A percentile compares a stretch with the other conserved stretches of the same genome.
Evolutionary conservation across 2,113 vertebrate species (phyloP).

Genomic region (Platysteira castanea): DNA sequence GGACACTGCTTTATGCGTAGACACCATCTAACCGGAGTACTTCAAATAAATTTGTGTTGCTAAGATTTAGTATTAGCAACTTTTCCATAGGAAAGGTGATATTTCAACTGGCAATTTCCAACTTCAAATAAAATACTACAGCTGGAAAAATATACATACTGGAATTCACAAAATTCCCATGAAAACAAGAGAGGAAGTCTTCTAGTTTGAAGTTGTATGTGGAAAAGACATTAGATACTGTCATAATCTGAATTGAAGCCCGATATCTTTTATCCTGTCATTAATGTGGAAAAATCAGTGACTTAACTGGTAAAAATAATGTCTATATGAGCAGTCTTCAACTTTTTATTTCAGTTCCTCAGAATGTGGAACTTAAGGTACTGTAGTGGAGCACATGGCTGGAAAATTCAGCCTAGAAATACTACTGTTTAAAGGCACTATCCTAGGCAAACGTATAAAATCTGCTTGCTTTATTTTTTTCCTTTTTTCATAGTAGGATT

Average conservation of each 20-base stretch:
- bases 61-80: constrained; percentile 51
- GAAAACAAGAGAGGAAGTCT: constrained; percentile 71
- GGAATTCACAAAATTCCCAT: constrained; percentile 74
- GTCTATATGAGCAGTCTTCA: constrained; percentile 49
- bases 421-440: neutral
- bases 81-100: constrained; percentile 73
- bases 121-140: constrained; percentile 70
- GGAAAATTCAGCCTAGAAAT: constrained; percentile 39
- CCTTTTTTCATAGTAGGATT: neutral
- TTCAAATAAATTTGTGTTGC: constrained; percentile 27
- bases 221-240: constrained; percentile 77
- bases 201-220: constrained; percentile 61
- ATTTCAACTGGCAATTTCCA: constrained; percentile 68
- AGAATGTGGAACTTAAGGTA: constrained; percentile 40
- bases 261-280: constrained; percentile 74
- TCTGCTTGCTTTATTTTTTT: neutral
- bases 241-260: constrained; percentile 75
- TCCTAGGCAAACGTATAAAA: neutral
- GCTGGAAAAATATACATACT: constrained; percentile 76
- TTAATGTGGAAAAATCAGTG: constrained; percentile 78
- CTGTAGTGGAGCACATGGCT: neutral
- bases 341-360: constrained; percentile 48
- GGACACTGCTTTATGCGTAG: neutral
- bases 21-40: neutral
- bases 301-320: constrained; percentile 63